Evolutionary conservation across 2,797 vertebrate genomes (phyloP).

Genomic region (Thunnus albacares): DNA sequence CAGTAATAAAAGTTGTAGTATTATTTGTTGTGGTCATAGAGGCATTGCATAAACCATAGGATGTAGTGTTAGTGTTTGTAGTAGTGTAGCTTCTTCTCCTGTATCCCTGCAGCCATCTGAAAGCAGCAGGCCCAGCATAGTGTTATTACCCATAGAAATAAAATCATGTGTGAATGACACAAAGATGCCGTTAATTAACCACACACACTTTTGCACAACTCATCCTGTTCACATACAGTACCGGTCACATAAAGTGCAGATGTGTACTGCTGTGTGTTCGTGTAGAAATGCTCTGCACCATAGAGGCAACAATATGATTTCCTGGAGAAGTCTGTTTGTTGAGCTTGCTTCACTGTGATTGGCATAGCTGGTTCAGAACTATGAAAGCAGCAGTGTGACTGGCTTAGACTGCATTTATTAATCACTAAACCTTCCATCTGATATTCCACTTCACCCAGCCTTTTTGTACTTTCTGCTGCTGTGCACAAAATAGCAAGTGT

Average conservation of each 20-base stretch:
- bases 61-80: too few relatives aligned
- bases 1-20: neutral
- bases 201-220: too few relatives aligned
- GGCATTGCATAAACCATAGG: too few relatives aligned
- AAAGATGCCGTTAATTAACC: too few relatives aligned
- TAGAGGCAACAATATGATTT: too few relatives aligned
- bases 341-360: neutral
- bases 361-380: neutral
- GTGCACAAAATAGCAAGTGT: neutral
- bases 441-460: neutral
- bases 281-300: too few relatives aligned
- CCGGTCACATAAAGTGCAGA: too few relatives aligned
- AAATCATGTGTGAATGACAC: too few relatives aligned
- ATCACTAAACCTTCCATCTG: neutral
- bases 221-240: too few relatives aligned
- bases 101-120: conserved; percentile 12
- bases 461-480: neutral
- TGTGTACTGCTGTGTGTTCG: too few relatives aligned
- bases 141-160: too few relatives aligned
- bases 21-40: neutral
- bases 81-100: neutral
- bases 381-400: neutral
- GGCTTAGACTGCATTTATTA: neutral
- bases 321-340: neutral
- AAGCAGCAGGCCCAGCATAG: neutral